Evolutionary conservation across 2,113 vertebrate species (phyloP), one percentile per base, ranked within the genome.

Genomic region (Litocranius walleri): DNA sequence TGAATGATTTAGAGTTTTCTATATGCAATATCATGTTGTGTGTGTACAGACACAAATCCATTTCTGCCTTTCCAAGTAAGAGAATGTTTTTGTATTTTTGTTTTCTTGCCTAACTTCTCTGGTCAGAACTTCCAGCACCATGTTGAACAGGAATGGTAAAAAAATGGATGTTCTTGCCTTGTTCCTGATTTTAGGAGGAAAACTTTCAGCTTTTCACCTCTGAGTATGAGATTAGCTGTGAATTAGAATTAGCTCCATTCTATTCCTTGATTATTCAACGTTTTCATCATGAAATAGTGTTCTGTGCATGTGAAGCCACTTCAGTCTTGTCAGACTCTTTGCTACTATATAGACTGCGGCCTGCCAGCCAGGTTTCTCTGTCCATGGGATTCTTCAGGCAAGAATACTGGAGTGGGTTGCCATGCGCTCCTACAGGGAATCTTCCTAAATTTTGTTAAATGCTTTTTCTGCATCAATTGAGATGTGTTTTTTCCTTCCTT

Each of bases 1-100:
- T 59, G 54, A 19, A 61, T 95, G 50, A 92, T 13, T 83, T 85
- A 14, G 77, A 45, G 25, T 67, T 61, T 95, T 95, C 43, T 27
- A 33, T 23, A 50, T 83, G 33, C 50, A 61, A 95, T 54, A 81
- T 33, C 78, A 62, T 43, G 13, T 43, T 19, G 56, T 5, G 27
- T 61, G 19, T 77, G n/a, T 27, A 71, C 7, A 62, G 25, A 64
- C 15, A 62, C 7, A 88, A 54, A 40, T 95, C 90, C 40, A 84
- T 11, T 74, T 84, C 33, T 84, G 62, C 62, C 19, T 90, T 90
- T n/a, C 27, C n/a, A n/a, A 43, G 71, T 83, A 43, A 85, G 45
- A 52, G 21, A 14, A 84, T 10, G 29, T 5, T 52, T 25, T 33
- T 61, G 52, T 77, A 45, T 54, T 33, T 78, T 88, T 17, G n/a